Evolutionary conservation across 2,113 vertebrate species (phyloP).

Genomic region (Sisor rabdophorus): DNA sequence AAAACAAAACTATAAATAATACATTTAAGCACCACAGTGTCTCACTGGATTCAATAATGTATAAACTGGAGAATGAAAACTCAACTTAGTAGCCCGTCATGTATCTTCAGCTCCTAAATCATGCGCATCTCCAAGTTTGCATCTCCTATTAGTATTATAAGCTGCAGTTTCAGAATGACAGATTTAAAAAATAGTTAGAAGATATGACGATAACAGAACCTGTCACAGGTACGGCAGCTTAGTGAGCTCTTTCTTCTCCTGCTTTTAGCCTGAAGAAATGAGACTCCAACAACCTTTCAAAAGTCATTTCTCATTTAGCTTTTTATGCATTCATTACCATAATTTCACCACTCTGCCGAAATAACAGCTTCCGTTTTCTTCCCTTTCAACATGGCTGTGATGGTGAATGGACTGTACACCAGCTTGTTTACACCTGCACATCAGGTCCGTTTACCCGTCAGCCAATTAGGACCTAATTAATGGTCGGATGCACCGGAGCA

Average conservation of each 20-base stretch:
- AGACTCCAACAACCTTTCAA: conserved; percentile 1
- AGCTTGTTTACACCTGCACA: conserved; percentile 50
- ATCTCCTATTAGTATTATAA: conserved; percentile 16
- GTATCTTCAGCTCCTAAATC: conserved; percentile 1
- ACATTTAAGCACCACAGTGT: conserved; percentile 36
- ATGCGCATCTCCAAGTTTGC: background rate
- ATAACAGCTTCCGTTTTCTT: background rate
- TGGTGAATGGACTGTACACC: conserved; percentile 36
- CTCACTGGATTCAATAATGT: conserved; percentile 37
- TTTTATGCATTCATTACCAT: conserved; percentile 5
- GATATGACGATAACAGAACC: background rate
- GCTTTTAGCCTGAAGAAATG: background rate
- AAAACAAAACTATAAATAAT: conserved; percentile 33
- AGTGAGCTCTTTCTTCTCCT: too few relatives aligned
- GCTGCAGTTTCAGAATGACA: background rate
- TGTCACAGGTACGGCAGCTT: background rate
- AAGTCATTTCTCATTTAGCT: conserved; percentile 19
- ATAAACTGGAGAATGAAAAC: conserved; percentile 25
- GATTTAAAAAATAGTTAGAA: background rate
- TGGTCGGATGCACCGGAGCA: conserved; percentile 28
- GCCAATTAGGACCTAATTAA: conserved; percentile 53
- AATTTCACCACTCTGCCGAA: conserved; percentile 19
- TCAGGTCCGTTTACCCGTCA: conserved; percentile 33
- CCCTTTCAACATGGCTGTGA: conserved; percentile 12
- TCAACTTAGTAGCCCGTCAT: background rate